Conservation (phyloP, 2,888 invertebrate genomes). For the Clepsis dumicolana region DNA sequence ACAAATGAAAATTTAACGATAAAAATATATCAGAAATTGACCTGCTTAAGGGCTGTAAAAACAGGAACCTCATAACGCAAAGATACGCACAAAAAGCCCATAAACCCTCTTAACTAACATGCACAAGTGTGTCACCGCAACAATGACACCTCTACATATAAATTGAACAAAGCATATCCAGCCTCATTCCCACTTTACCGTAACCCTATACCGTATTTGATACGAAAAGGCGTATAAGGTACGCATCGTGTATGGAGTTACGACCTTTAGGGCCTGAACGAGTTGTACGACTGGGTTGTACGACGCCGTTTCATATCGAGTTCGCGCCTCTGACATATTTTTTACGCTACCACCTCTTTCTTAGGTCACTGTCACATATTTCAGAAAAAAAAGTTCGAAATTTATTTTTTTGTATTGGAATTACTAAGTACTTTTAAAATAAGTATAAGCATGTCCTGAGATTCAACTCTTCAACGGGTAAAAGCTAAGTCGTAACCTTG, state of each 20-base stretch:
- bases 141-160: slow-evolving; percentile 38
- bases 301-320: slow-evolving; percentile 53
- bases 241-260: not conserved
- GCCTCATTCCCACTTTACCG: slow-evolving; percentile 42
- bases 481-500: too few relatives aligned
- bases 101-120: slow-evolving; percentile 36
- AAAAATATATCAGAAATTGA: too few relatives aligned
- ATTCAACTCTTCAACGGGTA: too few relatives aligned
- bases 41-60: too few relatives aligned
- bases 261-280: slow-evolving; percentile 1
- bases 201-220: slow-evolving; percentile 42
- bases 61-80: not conserved
- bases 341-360: slow-evolving; percentile 49
- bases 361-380: slow-evolving; percentile 40
- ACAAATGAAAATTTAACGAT: too few relatives aligned
- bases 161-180: slow-evolving; percentile 42
- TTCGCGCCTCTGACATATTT: slow-evolving; percentile 56
- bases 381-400: not conserved
- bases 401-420: not conserved
- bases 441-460: too few relatives aligned
- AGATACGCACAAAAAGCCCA: slow-evolving; percentile 1
- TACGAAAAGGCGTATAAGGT: slow-evolving; percentile 32
- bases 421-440: too few relatives aligned
- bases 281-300: slow-evolving; percentile 46
- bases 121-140: slow-evolving; percentile 42